Base-by-base conservation (phyloP, 37 sponge, comb jelly and placozoan species). In the Halichondria panicea region DNA sequence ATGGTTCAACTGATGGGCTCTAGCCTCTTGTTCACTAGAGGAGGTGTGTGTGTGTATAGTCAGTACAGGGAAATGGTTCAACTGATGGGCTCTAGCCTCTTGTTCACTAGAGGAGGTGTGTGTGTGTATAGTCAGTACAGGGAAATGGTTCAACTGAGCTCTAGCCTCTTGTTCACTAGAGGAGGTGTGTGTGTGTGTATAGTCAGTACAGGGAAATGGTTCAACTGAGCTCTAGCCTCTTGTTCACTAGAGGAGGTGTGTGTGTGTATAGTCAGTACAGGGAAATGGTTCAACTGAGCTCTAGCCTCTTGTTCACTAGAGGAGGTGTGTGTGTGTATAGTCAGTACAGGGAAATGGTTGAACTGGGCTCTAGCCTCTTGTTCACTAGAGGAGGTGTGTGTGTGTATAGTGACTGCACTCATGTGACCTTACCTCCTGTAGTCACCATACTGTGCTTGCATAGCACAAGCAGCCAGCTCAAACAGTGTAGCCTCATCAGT, bases 401-500 rank as follows among this genome's bases (percentile, higher is more conserved):
- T 3, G 9, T 7, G 56, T 55, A 27, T 55, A 27, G 27, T 27
- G 28, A 52, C 73, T 39, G 57, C 39, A 8, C 9, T 40, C 39
- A 6, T 25, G 25, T 41, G 5, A 0, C 39, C 77, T 24, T 39
- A 69, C 79, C 18, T 78, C 40, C 60, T 85, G 65, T 36, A 79
- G 18, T 85, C 86, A 50, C 79, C 79, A 62, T 39, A 41, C 18
- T 70, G 45, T 32, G 60, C 70, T 57, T 89, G 90, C 80, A 89
- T 74, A 55, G 59, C 80, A 74, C 73, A 79, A 15, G 90, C 90
- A 12, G 90, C 80, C 55, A 89, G 71, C 66, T 80, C 71, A 54
- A 58, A 89, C 22, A 89, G 43, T 1, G 68, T 71, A n/a, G 65
- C 80, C 58, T 78, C 79, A 66, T 71, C 67, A 11, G 79, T 73